Base-by-base conservation (phyloP, 2,888 invertebrate species). In the Alcis repandata region DNA sequence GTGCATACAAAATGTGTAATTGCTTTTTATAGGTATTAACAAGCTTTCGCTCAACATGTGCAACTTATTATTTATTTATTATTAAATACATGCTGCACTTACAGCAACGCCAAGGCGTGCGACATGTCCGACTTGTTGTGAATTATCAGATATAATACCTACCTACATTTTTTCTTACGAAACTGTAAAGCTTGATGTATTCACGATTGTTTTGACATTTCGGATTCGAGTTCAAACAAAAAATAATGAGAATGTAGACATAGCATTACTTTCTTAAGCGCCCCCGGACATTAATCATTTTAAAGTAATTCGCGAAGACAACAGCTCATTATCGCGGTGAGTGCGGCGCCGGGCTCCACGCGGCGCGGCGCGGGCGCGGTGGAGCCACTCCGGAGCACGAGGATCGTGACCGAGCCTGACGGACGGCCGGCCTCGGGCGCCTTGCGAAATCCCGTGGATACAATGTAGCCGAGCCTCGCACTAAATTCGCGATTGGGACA, bases 401-500 rank as follows among this genome's bases (percentile, higher is more conserved):
- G 80, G 84, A 82, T 90, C 91, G 91, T 88, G 91, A 89, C 85
- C 84, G 74, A 80, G 76, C 68, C 83, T 77, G 85, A 80, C 83
- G 84, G 87, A 86, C 79, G 84, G 79, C 80, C 84, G 87, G 83
- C 90, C 90, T 91, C 90, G 88, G 76, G 74, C 59, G 78, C 69
- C 76, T 92, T 91, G 88, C 91, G 84, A 89, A 87, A 92, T 82
- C 76, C 78, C 80, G 80, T 82, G 79, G 79, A 84, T 91, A 66
- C 68, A 67, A 64, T 66, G 89, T 87, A 81, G 78, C 81, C 85
- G 79, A 83, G 83, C 77, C 83, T 82, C 84, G 86, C 84, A 88
- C 88, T 86, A 81, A 85, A 88, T 88, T 84, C 79, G 83, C 87
- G 84, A 90, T 91, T 89, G 87, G 83, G 82, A 84, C 87, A 90